Conservation (phyloP, 2,888 invertebrate genomes). For the Listrodromus nycthemerus region DNA sequence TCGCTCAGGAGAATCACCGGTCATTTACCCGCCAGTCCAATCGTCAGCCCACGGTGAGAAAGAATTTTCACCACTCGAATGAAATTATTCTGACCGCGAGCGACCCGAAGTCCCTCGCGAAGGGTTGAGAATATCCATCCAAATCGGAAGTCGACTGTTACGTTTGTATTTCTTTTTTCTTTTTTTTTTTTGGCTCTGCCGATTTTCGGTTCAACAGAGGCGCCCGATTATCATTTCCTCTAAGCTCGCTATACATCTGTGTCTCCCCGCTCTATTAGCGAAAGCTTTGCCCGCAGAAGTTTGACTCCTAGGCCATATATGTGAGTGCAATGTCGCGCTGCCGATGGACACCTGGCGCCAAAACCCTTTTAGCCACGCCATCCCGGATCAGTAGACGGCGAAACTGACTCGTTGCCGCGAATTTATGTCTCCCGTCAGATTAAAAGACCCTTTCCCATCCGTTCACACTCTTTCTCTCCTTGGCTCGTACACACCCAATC, state of each 20-base stretch:
- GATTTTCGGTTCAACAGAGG: not conserved
- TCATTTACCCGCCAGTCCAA: slow-evolving; percentile 31
- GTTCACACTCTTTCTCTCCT: slow-evolving; percentile 61
- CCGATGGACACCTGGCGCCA: slow-evolving; percentile 76
- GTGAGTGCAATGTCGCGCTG: slow-evolving; percentile 5
- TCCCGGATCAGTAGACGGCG: slow-evolving; percentile 75
- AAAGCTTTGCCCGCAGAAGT: slow-evolving; percentile 28
- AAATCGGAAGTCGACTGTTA: slow-evolving; percentile 24
- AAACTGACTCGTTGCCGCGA: slow-evolving; percentile 84
- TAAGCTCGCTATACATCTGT: not conserved
- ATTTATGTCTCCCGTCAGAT: slow-evolving; percentile 83
- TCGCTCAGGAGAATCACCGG: slow-evolving; percentile 43
- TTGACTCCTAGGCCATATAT: not conserved
- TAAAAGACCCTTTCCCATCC: slow-evolving; percentile 72
- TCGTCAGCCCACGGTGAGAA: slow-evolving; percentile 18
- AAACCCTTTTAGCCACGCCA: slow-evolving; percentile 80
- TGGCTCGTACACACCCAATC: slow-evolving; percentile 63
- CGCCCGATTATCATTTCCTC: slow-evolving; percentile 16
- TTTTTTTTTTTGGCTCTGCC: slow-evolving; percentile 10
- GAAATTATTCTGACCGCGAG: not conserved
- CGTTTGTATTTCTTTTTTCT: slow-evolving; percentile 15
- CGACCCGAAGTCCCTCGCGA: not conserved
- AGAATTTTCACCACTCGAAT: slow-evolving; percentile 3
- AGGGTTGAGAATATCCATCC: slow-evolving; percentile 26
- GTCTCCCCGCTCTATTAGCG: slow-evolving; percentile 7